phyloP scores from a whole-genome alignment of 2,888 invertebrate species.

The Watsonalla binaria region DNA sequence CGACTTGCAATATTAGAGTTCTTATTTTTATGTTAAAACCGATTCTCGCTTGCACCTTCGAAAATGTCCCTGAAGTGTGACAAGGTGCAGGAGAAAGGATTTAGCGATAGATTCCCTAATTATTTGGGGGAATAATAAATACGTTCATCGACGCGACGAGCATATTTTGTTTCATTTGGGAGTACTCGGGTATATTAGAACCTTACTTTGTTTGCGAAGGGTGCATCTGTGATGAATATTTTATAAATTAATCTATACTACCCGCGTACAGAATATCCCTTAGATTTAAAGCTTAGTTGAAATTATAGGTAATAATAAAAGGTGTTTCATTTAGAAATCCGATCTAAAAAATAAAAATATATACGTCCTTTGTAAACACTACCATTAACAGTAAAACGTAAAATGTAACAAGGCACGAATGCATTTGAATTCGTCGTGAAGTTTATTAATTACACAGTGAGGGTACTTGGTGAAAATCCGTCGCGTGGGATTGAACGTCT shows the following conservation, averaged over 20 bases:
- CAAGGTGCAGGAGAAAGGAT: constrained; percentile 8
- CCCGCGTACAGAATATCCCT: too few relatives aligned
- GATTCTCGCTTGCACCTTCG: not conserved
- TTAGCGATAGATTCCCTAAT: constrained; percentile 31
- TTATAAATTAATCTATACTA: too few relatives aligned
- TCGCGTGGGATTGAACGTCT: not conserved
- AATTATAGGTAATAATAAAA: too few relatives aligned
- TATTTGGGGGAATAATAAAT: constrained; percentile 38
- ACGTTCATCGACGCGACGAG: constrained; percentile 32
- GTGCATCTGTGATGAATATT: too few relatives aligned
- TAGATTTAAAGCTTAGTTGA: too few relatives aligned
- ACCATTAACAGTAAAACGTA: not conserved
- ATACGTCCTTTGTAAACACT: not conserved
- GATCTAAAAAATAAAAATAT: too few relatives aligned
- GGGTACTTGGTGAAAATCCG: constrained; percentile 1
- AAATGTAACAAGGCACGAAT: not conserved
- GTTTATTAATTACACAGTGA: constrained; percentile 6
- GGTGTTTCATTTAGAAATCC: too few relatives aligned
- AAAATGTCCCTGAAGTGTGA: not conserved
- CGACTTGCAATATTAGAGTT: too few relatives aligned
- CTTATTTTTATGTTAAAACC: not conserved
- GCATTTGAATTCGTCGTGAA: not conserved
- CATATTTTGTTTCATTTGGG: constrained; percentile 8
- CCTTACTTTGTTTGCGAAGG: too few relatives aligned
- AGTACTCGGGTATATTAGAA: too few relatives aligned